Conservation (phyloP, 2,113 vertebrate genomes). For the Bos javanicus region DNA sequence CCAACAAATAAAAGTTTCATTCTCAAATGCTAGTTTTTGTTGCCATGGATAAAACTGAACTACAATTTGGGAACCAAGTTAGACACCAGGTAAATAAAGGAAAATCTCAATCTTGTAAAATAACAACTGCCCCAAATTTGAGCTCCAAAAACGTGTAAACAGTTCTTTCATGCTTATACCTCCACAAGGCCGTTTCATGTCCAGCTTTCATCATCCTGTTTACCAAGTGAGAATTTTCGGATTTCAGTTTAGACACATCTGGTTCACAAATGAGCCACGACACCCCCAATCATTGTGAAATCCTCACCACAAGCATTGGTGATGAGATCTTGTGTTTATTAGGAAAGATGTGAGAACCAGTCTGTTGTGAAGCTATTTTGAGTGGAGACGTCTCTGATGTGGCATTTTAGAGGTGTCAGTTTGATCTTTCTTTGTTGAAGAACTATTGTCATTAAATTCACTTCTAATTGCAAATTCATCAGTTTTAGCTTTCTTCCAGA, state of each 20-base stretch:
- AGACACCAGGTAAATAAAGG: conserved; percentile 77
- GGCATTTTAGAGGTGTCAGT: conserved; percentile 81
- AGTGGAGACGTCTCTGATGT: conserved; percentile 76
- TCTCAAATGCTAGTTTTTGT: not conserved
- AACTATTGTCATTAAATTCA: conserved; percentile 69
- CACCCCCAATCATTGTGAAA: conserved; percentile 56
- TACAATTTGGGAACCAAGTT: conserved; percentile 64
- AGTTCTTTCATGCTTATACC: conserved; percentile 67
- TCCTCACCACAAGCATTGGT: conserved; percentile 56
- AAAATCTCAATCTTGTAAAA: conserved; percentile 73
- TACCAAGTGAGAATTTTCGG: conserved; percentile 79
- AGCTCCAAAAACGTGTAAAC: conserved; percentile 68
- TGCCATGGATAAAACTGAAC: not conserved
- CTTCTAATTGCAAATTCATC: conserved; percentile 61
- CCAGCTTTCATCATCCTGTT: conserved; percentile 77
- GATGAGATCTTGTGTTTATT: conserved; percentile 57
- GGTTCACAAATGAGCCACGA: conserved; percentile 77
- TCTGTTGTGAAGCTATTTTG: conserved; percentile 62
- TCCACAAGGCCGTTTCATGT: conserved; percentile 67
- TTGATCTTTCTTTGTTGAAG: conserved; percentile 70
- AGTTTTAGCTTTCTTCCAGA: conserved; percentile 56
- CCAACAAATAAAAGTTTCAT: conserved; percentile 34
- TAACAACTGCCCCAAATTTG: conserved; percentile 49
- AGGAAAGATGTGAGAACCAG: conserved; percentile 53
- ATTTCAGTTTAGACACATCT: conserved; percentile 84